Evolutionary conservation across 2,113 vertebrate genomes (phyloP).

Genomic region (Oryzias javanicus): DNA sequence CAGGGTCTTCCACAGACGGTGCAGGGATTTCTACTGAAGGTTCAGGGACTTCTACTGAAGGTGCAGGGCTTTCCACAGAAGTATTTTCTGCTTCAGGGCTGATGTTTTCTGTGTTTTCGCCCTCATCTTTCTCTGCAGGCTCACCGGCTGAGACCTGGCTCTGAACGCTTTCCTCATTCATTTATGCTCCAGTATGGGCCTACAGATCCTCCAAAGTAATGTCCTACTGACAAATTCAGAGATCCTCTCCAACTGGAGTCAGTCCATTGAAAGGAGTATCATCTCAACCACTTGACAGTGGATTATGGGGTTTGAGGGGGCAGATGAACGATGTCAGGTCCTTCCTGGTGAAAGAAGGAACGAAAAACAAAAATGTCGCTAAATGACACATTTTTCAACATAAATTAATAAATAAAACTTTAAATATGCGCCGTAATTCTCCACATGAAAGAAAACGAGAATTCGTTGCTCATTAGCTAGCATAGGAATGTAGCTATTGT

Average conservation of each 20-base stretch:
- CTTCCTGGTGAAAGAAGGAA: conserved; percentile 6
- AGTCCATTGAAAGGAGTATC: conserved; percentile 21
- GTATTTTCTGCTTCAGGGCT: conserved; percentile 1
- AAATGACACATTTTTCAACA: no score
- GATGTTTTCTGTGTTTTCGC: conserved; percentile 12
- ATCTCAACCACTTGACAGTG: neutral
- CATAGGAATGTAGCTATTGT: conserved; percentile 3
- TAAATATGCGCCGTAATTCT: neutral
- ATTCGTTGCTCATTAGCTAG: neutral
- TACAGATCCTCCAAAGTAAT: neutral
- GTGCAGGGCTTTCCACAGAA: no score
- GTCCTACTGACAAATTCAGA: conserved; percentile 2
- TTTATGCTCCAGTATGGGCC: conserved; percentile 29
- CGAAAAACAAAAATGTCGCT: neutral
- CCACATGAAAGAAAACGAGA: neutral
- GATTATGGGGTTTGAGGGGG: neutral
- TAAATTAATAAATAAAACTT: neutral
- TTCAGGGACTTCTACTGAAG: neutral
- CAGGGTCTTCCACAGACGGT: neutral
- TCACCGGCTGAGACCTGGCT: conserved; percentile 5
- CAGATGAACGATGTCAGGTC: neutral
- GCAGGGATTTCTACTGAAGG: neutral
- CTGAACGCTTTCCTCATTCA: conserved; percentile 41
- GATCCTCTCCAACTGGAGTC: neutral
- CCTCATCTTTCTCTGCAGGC: conserved; percentile 25